Evolutionary conservation across 2,113 vertebrate genomes (phyloP), one percentile per base, ranked within the genome.

Genomic region (Saccopteryx leptura): DNA sequence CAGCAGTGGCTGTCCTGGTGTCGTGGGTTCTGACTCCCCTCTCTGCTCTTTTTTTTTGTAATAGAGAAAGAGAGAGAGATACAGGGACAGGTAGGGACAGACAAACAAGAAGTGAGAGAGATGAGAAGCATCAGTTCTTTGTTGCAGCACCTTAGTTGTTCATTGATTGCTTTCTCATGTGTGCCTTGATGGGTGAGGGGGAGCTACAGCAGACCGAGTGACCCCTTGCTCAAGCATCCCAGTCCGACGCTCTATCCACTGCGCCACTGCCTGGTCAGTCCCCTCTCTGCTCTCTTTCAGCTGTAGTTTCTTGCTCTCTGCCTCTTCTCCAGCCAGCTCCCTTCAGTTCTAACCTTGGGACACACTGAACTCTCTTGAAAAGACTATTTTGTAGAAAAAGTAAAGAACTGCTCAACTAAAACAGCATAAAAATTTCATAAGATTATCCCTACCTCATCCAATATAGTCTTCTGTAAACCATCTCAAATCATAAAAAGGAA

Each of bases 401-500:
- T 89, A 54, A 26, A 61, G 80, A 93, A 24, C 7, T 56, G 12
- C 46, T 50, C 33, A 69, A 50, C 18, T 72, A 17, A 76, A 82
- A 26, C 21, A 72, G 26, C 7, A 24, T 61, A 31, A 46, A 52
- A 39, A 83, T 86, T 82, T 87, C 24, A 69, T 1, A 69, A 52
- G 26, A 13, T 71, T 81, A 71, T 54, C n/a, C 9, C 46, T 80
- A 21, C 2, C 13, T 24, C 0, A 28, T n/a, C 39, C 11, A 10
- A 54, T 54, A 72, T 0, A 56, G 11, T 81, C 50, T 50, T 89
- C 81, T 86, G 23, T 91, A 48, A 87, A 56, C 46, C 69, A 71
- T 81, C 89, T 78, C 50, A 28, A 28, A 82, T 60, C 26, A 26
- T 91, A 88, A 66, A 90, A 95, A 65, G 71, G 82, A 90, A n/a